Base-by-base conservation (phyloP, 23 tunicate genomes). In the Trididemnum clinides region DNA sequence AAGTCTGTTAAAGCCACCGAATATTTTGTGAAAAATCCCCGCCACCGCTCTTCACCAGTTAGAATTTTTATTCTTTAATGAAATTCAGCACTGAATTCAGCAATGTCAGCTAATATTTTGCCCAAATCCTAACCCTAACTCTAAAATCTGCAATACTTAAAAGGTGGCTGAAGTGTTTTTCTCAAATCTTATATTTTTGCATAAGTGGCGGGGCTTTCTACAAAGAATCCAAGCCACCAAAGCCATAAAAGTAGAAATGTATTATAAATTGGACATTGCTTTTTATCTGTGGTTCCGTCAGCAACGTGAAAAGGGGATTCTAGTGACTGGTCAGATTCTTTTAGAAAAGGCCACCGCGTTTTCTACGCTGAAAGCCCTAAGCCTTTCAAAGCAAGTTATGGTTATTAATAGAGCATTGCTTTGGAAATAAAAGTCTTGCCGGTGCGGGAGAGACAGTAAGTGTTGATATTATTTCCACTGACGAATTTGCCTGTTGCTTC, bases 311-410 rank as follows among this genome's bases (percentile, higher is more conserved):
- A n/a, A 39, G 33, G 63, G 63, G 36, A 76, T 38, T 38, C 62
- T 28, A 15, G 71, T 39, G 7, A 76, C 59, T 15, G 62, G 59
- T 4, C 82, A 26, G 28, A 76, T 76, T 38, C 82, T 38, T 19
- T 39, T 76, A 38, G 59, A 38, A 76, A 79, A 79, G 84, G 81
- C 81, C 25, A 23, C 58, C 5, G 81, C 37, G 25, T 38, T 76
- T 27, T 76, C 64, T 76, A 44, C 39, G 70, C 34, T 28, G 63
- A 76, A 39, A 76, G 32, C 70, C 27, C 59, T 76, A 70, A 28
- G 37, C 36, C 36, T 4, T 70, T 70, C 30, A 28, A 70, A 12
- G 77, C 77, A 70, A 70, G 37, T 70, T 70, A 70, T 70, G 36
- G 36, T 70, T 63, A 10, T 25, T 22, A 63, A 63, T 63, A 22